Percentiles rank a stretch among this genome's conserved stretches.
phyloP scores from a whole-genome alignment of 1,140 invertebrate genomes.

The Rhagoletis zephyria region DNA sequence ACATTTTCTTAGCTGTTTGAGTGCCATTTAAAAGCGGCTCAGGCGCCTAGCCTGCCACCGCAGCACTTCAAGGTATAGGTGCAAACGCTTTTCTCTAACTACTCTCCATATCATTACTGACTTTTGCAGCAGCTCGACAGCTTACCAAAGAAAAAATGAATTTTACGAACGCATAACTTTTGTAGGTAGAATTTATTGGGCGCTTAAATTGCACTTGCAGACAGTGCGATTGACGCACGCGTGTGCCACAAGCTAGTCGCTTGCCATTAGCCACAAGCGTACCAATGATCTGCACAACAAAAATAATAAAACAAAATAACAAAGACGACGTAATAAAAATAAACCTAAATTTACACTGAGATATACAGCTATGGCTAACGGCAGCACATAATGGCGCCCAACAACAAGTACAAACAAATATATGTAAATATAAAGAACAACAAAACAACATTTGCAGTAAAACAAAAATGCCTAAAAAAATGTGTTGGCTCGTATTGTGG shows the following conservation, averaged over 20 bases:
- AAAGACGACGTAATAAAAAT: not conserved
- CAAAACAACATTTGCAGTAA: not conserved
- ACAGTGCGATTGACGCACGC: not conserved
- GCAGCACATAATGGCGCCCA: not conserved
- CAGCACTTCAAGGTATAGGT: not conserved
- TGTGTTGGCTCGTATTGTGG: not conserved
- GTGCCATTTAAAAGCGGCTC: not conserved
- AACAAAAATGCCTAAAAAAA: not conserved
- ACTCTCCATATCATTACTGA: not conserved
- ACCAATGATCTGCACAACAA: not conserved
- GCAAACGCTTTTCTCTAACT: not conserved
- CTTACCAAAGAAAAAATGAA: not conserved
- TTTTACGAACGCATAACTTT: conserved; percentile 16
- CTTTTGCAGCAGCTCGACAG: not conserved
- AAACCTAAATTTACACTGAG: not conserved
- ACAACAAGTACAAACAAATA: not conserved
- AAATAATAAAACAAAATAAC: not conserved
- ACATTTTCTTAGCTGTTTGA: not conserved
- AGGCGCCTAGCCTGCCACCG: not conserved
- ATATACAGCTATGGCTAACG: not conserved
- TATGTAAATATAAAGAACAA: not conserved
- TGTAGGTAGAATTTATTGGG: conserved; percentile 26
- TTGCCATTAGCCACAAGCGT: conserved; percentile 7
- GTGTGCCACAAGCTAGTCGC: conserved; percentile 5
- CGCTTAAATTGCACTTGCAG: conserved; percentile 48